Base-by-base conservation (phyloP, 2,888 invertebrate genomes). In the Gnatocerus cornutus region DNA sequence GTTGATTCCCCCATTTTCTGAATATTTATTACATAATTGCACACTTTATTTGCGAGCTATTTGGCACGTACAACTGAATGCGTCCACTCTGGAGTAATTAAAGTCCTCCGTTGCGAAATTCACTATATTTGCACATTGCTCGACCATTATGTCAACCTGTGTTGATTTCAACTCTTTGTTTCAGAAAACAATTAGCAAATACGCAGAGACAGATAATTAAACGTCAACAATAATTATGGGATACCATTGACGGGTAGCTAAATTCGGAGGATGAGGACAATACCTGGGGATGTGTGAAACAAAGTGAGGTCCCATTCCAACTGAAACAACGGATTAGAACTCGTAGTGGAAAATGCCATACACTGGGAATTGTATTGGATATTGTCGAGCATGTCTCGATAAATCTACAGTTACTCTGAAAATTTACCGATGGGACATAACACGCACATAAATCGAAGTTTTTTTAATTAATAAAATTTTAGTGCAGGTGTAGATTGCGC, bases 91-190 rank as follows among this genome's bases (percentile, higher is more conserved):
- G 33, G 29, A 58, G 56, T 58, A 58, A 66, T 58, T 56, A 58
- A 66, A 56, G 48, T 50, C 14, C 10, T 27, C 39, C 37, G 58
- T 37, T 16, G 50, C 58, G 45, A 43, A 67, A 67, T 58, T 52
- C 58, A 39, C 52, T 43, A 12, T 65, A 65, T 64, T 64, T 55
- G 62, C 45, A 37, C 43, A 16, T 16, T 21, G 43, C 27, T 10
- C 41, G 13, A 58, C 58, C 64, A 58, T 58, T 41, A 58, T 59
- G 65, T 69, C 69, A 58, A 37, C 45, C 39, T 41, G 58, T 69
- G 69, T 69, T 69, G 69, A 69, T 65, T 65, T 59, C 13, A 43
- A 61, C 61, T 69, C 65, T 65, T 65, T 69, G 69, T 69, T 55
- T 27, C 33, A n/a, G 52, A 52, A 65, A 69, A 69, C 69, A 69